A percentile compares a stretch with the other conserved stretches of the same genome.
phyloP scores from a whole-genome alignment of 92 coral and sea anemone genomes.

The Pocillopora grandis region DNA sequence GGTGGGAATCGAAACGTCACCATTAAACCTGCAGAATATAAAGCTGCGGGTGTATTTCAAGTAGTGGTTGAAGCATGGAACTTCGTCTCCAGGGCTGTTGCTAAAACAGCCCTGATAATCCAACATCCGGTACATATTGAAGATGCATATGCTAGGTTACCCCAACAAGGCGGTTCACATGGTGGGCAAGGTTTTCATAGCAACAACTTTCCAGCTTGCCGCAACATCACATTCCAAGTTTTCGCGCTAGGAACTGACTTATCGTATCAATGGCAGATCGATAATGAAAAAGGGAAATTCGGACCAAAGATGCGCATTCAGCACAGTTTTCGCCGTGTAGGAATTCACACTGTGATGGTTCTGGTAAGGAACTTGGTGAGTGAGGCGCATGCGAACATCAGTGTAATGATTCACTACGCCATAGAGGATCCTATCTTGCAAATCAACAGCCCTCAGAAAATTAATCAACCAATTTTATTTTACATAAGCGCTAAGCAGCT shows the following conservation, averaged over 20 bases:
- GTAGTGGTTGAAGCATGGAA: constrained; percentile 29
- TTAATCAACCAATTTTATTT: constrained; percentile 34
- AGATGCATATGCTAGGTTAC: background rate
- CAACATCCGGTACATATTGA: constrained; percentile 30
- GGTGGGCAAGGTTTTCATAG: constrained; percentile 12
- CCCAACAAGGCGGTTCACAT: background rate
- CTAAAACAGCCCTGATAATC: background rate
- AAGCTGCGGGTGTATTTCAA: constrained; percentile 13
- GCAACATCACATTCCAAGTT: constrained; percentile 9
- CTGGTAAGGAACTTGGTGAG: constrained; percentile 25
- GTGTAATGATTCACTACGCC: constrained; percentile 19
- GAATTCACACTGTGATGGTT: constrained; percentile 16
- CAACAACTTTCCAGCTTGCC: constrained; percentile 31
- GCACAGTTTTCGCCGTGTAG: constrained; percentile 11
- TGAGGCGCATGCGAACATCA: constrained; percentile 9
- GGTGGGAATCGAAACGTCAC: background rate
- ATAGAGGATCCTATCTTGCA: constrained; percentile 13
- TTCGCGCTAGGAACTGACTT: constrained; percentile 31
- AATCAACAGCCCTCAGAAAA: constrained; percentile 39
- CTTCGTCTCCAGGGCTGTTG: constrained; percentile 27
- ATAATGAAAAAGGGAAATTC: background rate
- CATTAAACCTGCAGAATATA: constrained; percentile 13
- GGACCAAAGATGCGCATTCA: background rate
- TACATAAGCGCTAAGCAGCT: constrained; percentile 31
- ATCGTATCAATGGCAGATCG: constrained; percentile 27